Evolutionary conservation across 2,113 vertebrate genomes (phyloP).

Genomic region (Polyodon spathula): DNA sequence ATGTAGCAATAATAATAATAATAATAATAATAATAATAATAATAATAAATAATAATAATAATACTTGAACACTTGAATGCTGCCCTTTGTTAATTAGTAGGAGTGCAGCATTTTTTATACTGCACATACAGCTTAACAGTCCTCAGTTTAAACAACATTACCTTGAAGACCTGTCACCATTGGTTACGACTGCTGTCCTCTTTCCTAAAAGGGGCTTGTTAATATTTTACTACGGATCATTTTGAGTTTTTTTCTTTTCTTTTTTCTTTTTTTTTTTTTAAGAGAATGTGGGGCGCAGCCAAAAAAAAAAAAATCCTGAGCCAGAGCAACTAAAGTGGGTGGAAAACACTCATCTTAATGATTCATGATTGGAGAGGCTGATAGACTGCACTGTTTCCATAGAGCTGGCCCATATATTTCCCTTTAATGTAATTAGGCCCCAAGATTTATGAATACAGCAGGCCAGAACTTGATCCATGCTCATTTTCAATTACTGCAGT

Average conservation of each 20-base stretch:
- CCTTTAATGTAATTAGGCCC: slow-evolving; percentile 92
- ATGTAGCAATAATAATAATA: too few relatives aligned
- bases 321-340: slow-evolving; percentile 28
- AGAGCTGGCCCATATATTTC: slow-evolving; percentile 72
- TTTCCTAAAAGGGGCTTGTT: slow-evolving; percentile 32
- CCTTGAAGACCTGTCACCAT: slow-evolving; percentile 25
- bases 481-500: slow-evolving; percentile 79
- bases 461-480: slow-evolving; percentile 92
- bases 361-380: slow-evolving; percentile 70
- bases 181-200: slow-evolving; percentile 21
- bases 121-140: too few relatives aligned
- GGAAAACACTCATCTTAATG: slow-evolving; percentile 64
- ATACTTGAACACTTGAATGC: too few relatives aligned
- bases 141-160: slow-evolving; percentile 2
- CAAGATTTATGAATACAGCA: slow-evolving; percentile 89
- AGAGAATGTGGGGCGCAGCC: slow-evolving; percentile 26
- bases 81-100: too few relatives aligned
- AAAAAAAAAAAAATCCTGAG: slow-evolving; percentile 52
- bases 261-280: slow-evolving; percentile 28
- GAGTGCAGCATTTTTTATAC: too few relatives aligned
- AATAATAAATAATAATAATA: too few relatives aligned
- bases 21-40: too few relatives aligned
- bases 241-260: not conserved
- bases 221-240: slow-evolving; percentile 41
- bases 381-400: slow-evolving; percentile 83